Percentiles rank a stretch among this genome's conserved stretches.
phyloP scores from a whole-genome alignment of 2,113 vertebrate genomes.

The Hydrolagus affinis region DNA sequence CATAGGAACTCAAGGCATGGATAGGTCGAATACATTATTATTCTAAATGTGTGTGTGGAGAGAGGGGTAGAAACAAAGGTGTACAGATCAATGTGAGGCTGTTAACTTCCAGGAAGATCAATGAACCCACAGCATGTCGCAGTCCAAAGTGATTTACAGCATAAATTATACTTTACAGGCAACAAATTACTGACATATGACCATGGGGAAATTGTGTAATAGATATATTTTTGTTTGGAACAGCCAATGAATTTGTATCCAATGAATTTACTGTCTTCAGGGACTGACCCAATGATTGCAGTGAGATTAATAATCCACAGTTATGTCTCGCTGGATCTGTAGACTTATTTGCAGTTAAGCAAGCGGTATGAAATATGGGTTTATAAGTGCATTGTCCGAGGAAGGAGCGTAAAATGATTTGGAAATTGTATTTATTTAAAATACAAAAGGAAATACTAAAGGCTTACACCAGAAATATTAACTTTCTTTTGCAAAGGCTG shows the following conservation, averaged over 20 bases:
- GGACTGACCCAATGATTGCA: neutral
- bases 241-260: neutral
- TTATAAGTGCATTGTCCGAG: too few species aligned
- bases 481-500: too few species aligned
- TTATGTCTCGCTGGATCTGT: neutral
- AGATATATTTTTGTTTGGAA: neutral
- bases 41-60: neutral
- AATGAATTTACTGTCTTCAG: neutral
- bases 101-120: neutral
- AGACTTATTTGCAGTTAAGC: neutral
- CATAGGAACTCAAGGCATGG: neutral
- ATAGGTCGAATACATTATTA: neutral
- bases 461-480: too few species aligned
- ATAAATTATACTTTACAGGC: neutral
- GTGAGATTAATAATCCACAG: neutral
- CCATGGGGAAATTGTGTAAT: neutral
- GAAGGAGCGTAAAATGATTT: neutral
- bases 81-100: neutral
- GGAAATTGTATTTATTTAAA: neutral
- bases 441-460: too few species aligned
- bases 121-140: neutral
- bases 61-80: neutral
- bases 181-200: neutral
- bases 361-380: neutral
- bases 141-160: neutral